phyloP scores from a whole-genome alignment of 2,113 vertebrate species.

The Ceratotherium simum region DNA sequence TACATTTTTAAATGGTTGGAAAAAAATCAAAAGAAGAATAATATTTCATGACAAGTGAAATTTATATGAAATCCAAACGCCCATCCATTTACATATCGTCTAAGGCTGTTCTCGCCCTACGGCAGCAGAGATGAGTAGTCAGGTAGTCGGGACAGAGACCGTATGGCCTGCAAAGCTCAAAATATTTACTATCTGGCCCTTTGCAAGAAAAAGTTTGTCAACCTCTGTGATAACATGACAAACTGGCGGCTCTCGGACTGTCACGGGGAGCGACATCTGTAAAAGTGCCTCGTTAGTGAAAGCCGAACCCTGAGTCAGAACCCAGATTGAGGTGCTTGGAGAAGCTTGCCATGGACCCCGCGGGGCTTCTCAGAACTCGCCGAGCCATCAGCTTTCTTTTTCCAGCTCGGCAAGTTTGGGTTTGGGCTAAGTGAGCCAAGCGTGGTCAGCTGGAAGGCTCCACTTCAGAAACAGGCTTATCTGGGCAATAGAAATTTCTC shows the following conservation, averaged over 20 bases:
- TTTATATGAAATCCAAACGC: neutral
- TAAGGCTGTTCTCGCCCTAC: neutral
- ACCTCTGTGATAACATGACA: neutral
- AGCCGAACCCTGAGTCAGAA: neutral
- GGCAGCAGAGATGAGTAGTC: neutral
- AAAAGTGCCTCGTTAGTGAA: neutral
- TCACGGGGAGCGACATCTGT: fast-evolving
- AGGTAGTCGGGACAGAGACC: neutral
- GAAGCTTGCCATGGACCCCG: neutral
- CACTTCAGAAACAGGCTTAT: slow-evolving; percentile 16
- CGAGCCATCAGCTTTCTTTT: neutral
- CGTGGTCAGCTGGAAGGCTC: slow-evolving; percentile 26
- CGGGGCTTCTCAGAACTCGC: neutral
- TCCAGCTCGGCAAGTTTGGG: neutral
- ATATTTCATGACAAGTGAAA: neutral
- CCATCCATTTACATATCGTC: fast-evolving
- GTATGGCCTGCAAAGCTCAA: neutral
- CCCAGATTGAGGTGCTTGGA: neutral
- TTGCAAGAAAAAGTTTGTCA: neutral
- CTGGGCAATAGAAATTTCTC: neutral
- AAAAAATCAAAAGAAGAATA: neutral
- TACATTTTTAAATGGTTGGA: neutral
- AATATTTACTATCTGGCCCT: neutral
- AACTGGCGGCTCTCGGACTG: fast-evolving
- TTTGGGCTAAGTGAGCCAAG: neutral